A percentile compares a stretch with the other conserved stretches of the same genome.
phyloP scores from a whole-genome alignment of 2,888 invertebrate genomes.

The Trichopoda pennipes region DNA sequence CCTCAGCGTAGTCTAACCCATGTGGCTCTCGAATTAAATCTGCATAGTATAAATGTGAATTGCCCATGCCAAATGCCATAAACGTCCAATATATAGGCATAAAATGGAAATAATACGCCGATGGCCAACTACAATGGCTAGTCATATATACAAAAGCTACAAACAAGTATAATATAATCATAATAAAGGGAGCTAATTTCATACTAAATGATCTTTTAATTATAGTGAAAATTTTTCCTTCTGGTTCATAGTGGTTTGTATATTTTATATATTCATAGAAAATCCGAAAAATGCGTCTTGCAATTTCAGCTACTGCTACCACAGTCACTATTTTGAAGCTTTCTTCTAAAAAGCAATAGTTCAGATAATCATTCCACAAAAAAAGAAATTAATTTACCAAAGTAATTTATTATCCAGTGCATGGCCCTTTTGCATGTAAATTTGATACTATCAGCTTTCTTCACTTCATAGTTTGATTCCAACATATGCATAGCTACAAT shows the following conservation, averaged over 20 bases:
- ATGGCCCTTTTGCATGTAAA: neutral
- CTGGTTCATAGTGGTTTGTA: constrained; percentile 70
- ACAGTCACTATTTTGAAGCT: constrained; percentile 62
- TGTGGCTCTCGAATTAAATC: constrained; percentile 73
- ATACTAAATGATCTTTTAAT: constrained; percentile 67
- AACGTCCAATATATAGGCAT: constrained; percentile 74
- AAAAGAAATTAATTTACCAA: constrained; percentile 33
- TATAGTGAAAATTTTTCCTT: constrained; percentile 70
- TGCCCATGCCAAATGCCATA: constrained; percentile 50
- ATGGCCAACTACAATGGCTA: constrained; percentile 61
- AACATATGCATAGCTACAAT: too few species aligned
- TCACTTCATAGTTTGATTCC: neutral
- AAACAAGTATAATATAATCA: constrained; percentile 49
- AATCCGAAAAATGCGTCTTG: constrained; percentile 67
- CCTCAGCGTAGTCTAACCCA: constrained; percentile 77
- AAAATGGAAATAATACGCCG: constrained; percentile 34
- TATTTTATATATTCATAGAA: constrained; percentile 68
- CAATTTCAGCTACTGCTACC: constrained; percentile 70
- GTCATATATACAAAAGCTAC: constrained; percentile 49
- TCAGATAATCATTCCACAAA: neutral
- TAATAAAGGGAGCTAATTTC: constrained; percentile 37
- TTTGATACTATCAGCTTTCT: neutral
- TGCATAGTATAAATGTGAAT: constrained; percentile 72
- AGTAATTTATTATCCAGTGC: constrained; percentile 22
- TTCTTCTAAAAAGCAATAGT: constrained; percentile 66